These are phyloP conservation scores for Anadara kagoshimensis DNA, from an alignment of 1,140 invertebrate species.

Conservation along the genomic window DNA sequence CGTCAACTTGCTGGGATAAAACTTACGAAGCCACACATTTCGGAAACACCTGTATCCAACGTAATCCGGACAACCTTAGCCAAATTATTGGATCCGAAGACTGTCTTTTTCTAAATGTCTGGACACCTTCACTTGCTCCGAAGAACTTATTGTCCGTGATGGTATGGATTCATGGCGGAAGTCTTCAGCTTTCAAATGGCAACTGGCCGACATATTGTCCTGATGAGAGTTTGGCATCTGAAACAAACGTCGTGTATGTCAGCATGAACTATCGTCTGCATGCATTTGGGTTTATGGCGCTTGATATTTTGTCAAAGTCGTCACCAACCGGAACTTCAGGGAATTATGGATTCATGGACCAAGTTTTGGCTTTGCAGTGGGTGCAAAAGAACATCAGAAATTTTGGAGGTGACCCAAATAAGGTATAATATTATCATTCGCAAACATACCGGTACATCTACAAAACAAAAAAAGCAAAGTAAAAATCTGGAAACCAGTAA, in stretches of 20 bases:
- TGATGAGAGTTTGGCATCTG: constrained; percentile 75
- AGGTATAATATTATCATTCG: constrained; percentile 30
- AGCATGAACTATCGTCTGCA: constrained; percentile 65
- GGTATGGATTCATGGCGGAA: constrained; percentile 86
- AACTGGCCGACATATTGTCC: constrained; percentile 48
- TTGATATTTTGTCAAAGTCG: constrained; percentile 47
- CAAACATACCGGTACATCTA: background rate
- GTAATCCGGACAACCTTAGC: constrained; percentile 13
- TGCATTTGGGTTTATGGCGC: constrained; percentile 61
- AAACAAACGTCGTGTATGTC: constrained; percentile 72
- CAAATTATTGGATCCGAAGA: constrained; percentile 55
- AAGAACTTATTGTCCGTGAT: constrained; percentile 78
- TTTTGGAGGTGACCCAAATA: constrained; percentile 53
- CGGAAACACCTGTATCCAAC: constrained; percentile 45
- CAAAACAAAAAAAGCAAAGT: background rate
- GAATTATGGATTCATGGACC: constrained; percentile 59
- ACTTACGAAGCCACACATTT: constrained; percentile 41
- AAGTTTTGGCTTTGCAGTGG: constrained; percentile 49
- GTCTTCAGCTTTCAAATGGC: constrained; percentile 74
- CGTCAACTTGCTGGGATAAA: constrained; percentile 49
- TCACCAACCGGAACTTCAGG: constrained; percentile 39
- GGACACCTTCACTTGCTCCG: constrained; percentile 51
- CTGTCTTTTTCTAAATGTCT: constrained; percentile 64
- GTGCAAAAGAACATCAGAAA: constrained; percentile 50
- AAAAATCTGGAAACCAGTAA: background rate